Conservation (phyloP, 2,888 invertebrate genomes). For the Tenodera sinensis region DNA sequence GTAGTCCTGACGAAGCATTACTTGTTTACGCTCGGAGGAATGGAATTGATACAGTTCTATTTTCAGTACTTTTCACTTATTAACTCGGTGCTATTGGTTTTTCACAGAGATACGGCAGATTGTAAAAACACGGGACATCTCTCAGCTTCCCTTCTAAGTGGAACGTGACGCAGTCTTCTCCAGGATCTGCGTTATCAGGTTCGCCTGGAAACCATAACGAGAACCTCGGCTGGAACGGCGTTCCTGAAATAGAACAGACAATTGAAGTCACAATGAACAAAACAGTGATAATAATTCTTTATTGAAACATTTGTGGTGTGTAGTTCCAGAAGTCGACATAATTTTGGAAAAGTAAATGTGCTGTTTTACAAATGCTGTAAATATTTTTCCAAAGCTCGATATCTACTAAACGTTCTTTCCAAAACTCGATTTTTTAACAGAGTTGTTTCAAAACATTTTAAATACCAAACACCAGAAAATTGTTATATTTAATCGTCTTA, state of each 20-base stretch:
- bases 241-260: not conserved
- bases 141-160: not conserved
- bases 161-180: slow-evolving; percentile 14
- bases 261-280: too few relatives aligned
- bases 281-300: too few relatives aligned
- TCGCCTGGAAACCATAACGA: slow-evolving; percentile 2
- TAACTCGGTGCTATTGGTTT: not conserved
- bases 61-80: not conserved
- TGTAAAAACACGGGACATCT: slow-evolving; percentile 3
- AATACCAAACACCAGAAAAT: too few relatives aligned
- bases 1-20: not conserved
- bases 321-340: too few relatives aligned
- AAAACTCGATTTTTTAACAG: too few relatives aligned
- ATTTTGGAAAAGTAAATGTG: too few relatives aligned
- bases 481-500: too few relatives aligned
- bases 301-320: too few relatives aligned
- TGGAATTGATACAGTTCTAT: not conserved
- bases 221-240: not conserved
- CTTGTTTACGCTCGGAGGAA: not conserved
- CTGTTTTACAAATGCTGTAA: too few relatives aligned
- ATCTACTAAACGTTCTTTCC: too few relatives aligned
- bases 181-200: not conserved
- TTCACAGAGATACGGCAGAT: not conserved
- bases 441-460: too few relatives aligned
- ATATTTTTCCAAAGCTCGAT: too few relatives aligned